Evolutionary conservation across 2,797 vertebrate genomes (phyloP), one percentile per base, ranked within the genome.

Genomic region (Dendrocincla fuliginosa): DNA sequence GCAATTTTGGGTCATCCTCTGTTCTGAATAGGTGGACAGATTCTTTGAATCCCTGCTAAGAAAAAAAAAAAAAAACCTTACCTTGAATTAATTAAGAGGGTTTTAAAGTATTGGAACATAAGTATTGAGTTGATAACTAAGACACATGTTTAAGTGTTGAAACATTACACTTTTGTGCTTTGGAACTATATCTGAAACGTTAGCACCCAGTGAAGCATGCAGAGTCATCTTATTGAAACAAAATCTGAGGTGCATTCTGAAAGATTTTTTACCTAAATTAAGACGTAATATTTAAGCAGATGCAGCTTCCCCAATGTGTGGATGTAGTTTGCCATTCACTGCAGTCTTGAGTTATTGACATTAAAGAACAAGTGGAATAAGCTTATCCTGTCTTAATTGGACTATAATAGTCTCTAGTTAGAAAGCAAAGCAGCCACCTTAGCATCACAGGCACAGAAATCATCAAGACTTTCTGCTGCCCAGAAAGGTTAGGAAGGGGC

Each of bases 321-420:
- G 41, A 90, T 70, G 46, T 65, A 76, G 50, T 68, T 94, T 92
- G 68, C 75, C 55, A 77, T 90, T 93, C 95, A 85, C 65, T 63
- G 60, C 82, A 91, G 91, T 84, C 80, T 87, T 67, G 70, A 87
- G 59, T 87, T 96, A 86, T 23, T 86, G 67, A 84, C 78, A 91
- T 94, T 89, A 89, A 94, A 95, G 95, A 94, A 77, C 89, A 95
- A 91, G 94, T 95, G 92, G 82, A 94, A 92, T 53, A 95, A 86
- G 81, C 87, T 96, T 95, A 93, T 93, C 64, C 83, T 92, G n/a
- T 75, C 97, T 97, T 97, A 97, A 97, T 96, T 96, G 95, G 73
- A 67, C 95, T 96, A 79, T 80, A 96, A 96, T 95, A 92, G 87
- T 93, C 41, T 87, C 77, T 95, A 87, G 94, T 92, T 96, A 97